Conservation (phyloP, 2,888 invertebrate species). For the Boloria euphrosyne region DNA sequence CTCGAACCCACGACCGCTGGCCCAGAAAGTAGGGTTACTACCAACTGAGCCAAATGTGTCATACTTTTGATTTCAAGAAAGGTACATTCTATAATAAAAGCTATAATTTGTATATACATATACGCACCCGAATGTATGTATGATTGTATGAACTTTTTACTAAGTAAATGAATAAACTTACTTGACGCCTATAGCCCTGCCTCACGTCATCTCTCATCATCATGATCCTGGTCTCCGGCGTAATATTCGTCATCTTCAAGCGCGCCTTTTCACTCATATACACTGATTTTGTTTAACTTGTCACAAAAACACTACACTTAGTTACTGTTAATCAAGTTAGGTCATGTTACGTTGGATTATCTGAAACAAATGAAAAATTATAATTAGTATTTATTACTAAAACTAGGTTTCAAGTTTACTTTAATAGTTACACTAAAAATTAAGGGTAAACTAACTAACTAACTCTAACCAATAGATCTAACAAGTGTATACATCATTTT, state of each 20-base stretch:
- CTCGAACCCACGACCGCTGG: too few species aligned
- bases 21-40: too few species aligned
- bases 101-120: too few species aligned
- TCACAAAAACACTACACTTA: constrained; percentile 30
- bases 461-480: too few species aligned
- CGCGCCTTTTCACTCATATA: constrained; percentile 69
- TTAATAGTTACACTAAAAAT: too few species aligned
- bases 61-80: background rate
- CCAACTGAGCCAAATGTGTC: too few species aligned
- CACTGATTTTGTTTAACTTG: constrained; percentile 42
- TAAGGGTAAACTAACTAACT: too few species aligned
- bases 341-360: constrained; percentile 29
- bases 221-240: constrained; percentile 74
- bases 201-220: constrained; percentile 70
- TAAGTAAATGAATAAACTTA: constrained; percentile 42
- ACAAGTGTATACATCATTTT: too few species aligned
- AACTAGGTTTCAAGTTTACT: background rate
- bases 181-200: constrained; percentile 71
- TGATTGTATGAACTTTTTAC: too few species aligned
- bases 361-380: constrained; percentile 39
- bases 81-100: too few species aligned
- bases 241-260: constrained; percentile 73
- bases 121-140: background rate
- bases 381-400: constrained; percentile 1
- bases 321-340: constrained; percentile 10